phyloP scores from a whole-genome alignment of 2,888 invertebrate genomes.

The Odiellus spinosus region DNA sequence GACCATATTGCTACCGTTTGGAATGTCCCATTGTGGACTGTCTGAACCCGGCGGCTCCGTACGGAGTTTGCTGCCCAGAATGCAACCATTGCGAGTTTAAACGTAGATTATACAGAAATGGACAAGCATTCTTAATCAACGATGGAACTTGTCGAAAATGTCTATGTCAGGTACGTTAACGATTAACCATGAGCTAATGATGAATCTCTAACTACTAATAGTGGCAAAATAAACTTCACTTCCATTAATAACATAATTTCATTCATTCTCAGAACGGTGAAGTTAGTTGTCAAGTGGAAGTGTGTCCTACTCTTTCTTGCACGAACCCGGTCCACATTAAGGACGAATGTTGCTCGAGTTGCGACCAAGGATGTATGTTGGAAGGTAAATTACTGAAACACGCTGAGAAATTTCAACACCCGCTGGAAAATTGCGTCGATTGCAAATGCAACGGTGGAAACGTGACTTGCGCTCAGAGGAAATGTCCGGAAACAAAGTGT shows the following conservation, averaged over 20 bases:
- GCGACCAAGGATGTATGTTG: not conserved
- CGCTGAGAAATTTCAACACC: conserved; percentile 5
- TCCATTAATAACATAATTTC: too few species aligned
- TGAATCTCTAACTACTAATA: not conserved
- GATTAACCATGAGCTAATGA: not conserved
- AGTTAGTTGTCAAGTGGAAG: conserved; percentile 8
- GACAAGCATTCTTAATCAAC: conserved; percentile 12
- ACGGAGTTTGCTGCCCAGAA: conserved; percentile 12
- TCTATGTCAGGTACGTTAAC: conserved; percentile 9
- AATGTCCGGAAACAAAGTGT: conserved; percentile 8
- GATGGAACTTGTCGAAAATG: conserved; percentile 14
- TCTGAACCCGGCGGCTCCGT: conserved; percentile 12
- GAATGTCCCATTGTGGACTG: conserved; percentile 7
- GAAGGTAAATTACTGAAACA: too few species aligned
- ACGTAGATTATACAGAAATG: conserved; percentile 11
- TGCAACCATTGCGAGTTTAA: conserved; percentile 15
- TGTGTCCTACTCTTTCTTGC: conserved; percentile 6
- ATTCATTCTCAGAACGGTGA: conserved; percentile 6
- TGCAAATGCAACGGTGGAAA: conserved; percentile 10
- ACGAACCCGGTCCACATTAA: conserved; percentile 3
- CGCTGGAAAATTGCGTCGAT: conserved; percentile 10
- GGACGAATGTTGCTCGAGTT: conserved; percentile 7
- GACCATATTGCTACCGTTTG: conserved; percentile 1
- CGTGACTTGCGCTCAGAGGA: conserved; percentile 5
- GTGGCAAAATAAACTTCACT: too few species aligned